Evolutionary conservation across 2,888 invertebrate genomes (phyloP).

Genomic region (Heliconius ismenius): DNA sequence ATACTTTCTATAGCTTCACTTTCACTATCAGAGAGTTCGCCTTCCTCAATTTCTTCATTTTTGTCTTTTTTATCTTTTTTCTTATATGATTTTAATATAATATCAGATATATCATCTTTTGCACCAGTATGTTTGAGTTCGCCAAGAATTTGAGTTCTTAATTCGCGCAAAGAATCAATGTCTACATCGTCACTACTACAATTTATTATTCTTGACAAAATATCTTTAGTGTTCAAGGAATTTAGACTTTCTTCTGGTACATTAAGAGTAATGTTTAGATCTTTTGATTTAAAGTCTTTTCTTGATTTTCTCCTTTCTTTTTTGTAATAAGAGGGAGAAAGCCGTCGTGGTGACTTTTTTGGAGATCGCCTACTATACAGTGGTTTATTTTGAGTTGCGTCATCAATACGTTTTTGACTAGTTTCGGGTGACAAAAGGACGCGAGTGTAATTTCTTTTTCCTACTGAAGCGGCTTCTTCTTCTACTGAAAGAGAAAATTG

Average conservation of each 20-base stretch:
- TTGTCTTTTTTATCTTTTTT: constrained; percentile 50
- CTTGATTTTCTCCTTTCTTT: constrained; percentile 66
- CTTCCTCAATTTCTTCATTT: constrained; percentile 68
- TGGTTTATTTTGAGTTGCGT: constrained; percentile 50
- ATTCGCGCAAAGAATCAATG: constrained; percentile 73
- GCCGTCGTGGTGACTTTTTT: constrained; percentile 50
- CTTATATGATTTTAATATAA: constrained; percentile 71
- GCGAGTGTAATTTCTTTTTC: constrained; percentile 65
- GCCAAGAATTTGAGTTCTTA: constrained; percentile 73
- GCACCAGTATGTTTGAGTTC: constrained; percentile 74
- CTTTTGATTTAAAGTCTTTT: constrained; percentile 54
- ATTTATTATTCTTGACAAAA: constrained; percentile 70
- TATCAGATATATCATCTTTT: constrained; percentile 73
- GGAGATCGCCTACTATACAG: constrained; percentile 62
- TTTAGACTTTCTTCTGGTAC: constrained; percentile 71
- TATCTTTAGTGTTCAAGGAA: constrained; percentile 71
- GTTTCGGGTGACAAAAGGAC: constrained; percentile 71
- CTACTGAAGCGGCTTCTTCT: constrained; percentile 44
- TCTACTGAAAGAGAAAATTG: constrained; percentile 35
- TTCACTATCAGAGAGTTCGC: constrained; percentile 75
- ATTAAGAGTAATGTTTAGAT: constrained; percentile 72
- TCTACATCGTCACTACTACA: constrained; percentile 75
- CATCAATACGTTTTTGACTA: constrained; percentile 45
- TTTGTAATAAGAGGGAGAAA: constrained; percentile 60
- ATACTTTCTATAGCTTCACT: constrained; percentile 74